phyloP scores from a whole-genome alignment of 1,140 invertebrate species.

The Nephila pilipes region DNA sequence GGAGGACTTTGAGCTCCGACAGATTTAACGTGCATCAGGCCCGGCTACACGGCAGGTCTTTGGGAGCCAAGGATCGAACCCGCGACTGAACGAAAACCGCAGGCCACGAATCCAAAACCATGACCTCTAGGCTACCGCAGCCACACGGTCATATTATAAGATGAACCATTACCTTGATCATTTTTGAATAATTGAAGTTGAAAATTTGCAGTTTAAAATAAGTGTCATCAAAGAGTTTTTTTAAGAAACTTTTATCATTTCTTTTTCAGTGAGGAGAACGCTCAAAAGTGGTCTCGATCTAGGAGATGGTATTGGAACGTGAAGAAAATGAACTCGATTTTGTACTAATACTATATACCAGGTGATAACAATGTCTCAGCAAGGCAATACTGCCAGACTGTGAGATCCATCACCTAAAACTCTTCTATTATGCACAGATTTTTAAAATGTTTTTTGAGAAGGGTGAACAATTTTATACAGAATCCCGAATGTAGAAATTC shows the following conservation, averaged over 20 bases:
- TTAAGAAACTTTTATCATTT: not conserved
- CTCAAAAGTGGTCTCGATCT: conserved; percentile 91
- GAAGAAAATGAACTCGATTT: conserved; percentile 18
- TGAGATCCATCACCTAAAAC: not conserved
- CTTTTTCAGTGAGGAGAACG: conserved; percentile 89
- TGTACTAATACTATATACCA: not conserved
- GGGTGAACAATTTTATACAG: conserved; percentile 9
- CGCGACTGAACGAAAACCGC: too few species aligned
- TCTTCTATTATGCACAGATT: not conserved
- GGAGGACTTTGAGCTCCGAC: too few species aligned
- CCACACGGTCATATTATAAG: too few species aligned
- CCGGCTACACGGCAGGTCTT: too few species aligned
- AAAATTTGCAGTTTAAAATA: too few species aligned
- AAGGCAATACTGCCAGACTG: not conserved
- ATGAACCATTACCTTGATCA: too few species aligned
- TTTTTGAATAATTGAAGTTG: too few species aligned
- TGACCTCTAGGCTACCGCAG: too few species aligned
- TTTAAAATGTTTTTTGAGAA: not conserved
- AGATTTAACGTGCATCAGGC: too few species aligned
- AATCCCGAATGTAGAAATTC: conserved; percentile 17
- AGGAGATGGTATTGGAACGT: conserved; percentile 83
- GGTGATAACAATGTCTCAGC: conserved; percentile 1
- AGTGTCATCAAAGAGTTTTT: not conserved
- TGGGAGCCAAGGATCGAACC: too few species aligned
- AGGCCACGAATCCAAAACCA: too few species aligned